Conservation (phyloP, 2,888 invertebrate genomes). For the Caenorhabditis sp. region DNA sequence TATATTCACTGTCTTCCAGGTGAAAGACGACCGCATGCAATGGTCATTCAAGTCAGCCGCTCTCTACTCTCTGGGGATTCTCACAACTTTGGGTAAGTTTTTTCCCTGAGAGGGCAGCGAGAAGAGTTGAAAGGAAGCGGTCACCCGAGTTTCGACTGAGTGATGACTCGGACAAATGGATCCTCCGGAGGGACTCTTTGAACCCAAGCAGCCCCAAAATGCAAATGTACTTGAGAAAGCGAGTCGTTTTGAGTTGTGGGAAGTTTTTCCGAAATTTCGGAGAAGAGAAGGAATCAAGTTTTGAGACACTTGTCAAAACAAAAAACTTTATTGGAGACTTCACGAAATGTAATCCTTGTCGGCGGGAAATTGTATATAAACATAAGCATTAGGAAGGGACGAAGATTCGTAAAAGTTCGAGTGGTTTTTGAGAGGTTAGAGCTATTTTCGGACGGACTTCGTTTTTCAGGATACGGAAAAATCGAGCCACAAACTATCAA, state of each 20-base stretch:
- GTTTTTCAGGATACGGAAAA: slow-evolving; percentile 81
- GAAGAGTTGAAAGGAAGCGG: slow-evolving; percentile 12
- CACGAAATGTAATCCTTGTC: slow-evolving; percentile 47
- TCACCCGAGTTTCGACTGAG: slow-evolving; percentile 36
- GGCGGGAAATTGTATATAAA: slow-evolving; percentile 46
- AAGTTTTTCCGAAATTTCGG: not conserved
- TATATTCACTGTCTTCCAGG: slow-evolving; percentile 24
- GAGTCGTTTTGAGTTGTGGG: not conserved
- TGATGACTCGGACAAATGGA: slow-evolving; percentile 52
- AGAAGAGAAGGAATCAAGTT: slow-evolving; percentile 28
- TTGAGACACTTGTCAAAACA: slow-evolving; percentile 58
- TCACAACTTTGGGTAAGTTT: slow-evolving; percentile 79
- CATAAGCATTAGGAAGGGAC: slow-evolving; percentile 17
- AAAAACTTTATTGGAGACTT: slow-evolving; percentile 27
- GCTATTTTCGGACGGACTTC: slow-evolving; percentile 8
- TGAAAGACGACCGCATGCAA: slow-evolving; percentile 71
- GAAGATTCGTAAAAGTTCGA: slow-evolving; percentile 4
- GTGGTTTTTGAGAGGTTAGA: slow-evolving; percentile 8
- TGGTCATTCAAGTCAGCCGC: slow-evolving; percentile 81
- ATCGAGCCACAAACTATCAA: slow-evolving; percentile 80
- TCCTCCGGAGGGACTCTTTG: slow-evolving; percentile 22
- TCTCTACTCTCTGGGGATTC: slow-evolving; percentile 81
- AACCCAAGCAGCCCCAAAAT: slow-evolving; percentile 11
- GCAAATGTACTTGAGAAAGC: slow-evolving; percentile 53
- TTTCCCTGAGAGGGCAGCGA: not conserved